Evolutionary conservation across 2,888 invertebrate genomes (phyloP), one percentile per base, ranked within the genome.

Genomic region (Pediacus dermestoides): DNA sequence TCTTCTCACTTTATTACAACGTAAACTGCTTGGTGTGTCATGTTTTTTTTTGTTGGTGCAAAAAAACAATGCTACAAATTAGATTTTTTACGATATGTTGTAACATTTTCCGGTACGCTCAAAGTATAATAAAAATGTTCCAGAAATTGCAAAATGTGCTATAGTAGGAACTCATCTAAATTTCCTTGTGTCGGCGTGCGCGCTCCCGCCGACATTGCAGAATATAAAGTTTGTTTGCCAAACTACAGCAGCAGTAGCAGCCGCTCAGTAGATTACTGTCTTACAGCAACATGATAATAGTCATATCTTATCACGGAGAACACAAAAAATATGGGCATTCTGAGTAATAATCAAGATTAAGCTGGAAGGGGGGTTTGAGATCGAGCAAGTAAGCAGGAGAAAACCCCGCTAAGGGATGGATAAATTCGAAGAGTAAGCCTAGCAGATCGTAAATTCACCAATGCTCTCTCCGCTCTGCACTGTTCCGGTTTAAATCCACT

Each of bases 281-380:
- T 39, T 35, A 38, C 40, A 8, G 16, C 46, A 46, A 45, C 49
- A 45, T 42, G 52, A 52, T 55, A 52, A 56, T 49, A 45, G 45
- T 42, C 46, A 44, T 52, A 51, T 52, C 52, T 56, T 55, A 53
- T 56, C 56, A 42, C 44, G 43, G 37, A 35, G 36, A 44, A 32
- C 37, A 44, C 48, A 52, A 57, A 55, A 58, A 58, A 57, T 58
- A 55, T 52, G 53, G 51, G 51, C 48, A 46, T 53, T 39, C 44
- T 40, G 53, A 52, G 57, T 62, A 63, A 63, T 64, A 64, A 66
- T 66, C 64, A 64, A 64, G 63, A 64, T 63, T 63, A 64, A 63
- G 58, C 52, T 43, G 59, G 59, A 57, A 56, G 57, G 51, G 52
- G 51, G 44, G 57, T n/a, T 11, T 7, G 4, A 28, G 28, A 10